Percentiles rank a stretch among this genome's conserved stretches.
Evolutionary conservation across 2,113 vertebrate species (phyloP).

Genomic region (Vulpes vulpes): DNA sequence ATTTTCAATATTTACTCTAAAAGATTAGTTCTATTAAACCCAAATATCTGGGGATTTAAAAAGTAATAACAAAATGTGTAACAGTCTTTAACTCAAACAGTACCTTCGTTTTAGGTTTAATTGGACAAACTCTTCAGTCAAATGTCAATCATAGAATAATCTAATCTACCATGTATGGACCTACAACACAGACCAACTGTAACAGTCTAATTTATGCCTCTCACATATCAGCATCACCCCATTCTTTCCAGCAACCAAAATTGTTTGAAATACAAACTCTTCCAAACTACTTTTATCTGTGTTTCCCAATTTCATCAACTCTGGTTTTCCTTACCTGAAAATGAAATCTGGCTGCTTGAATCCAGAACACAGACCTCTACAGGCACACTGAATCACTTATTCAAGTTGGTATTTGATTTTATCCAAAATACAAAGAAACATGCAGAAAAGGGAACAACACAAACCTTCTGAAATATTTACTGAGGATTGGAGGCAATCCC

Average conservation of each 20-base stretch:
- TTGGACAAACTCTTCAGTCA: background rate
- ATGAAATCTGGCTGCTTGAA: constrained; percentile 6
- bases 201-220: background rate
- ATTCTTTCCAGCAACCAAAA: background rate
- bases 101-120: background rate
- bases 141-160: background rate
- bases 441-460: background rate
- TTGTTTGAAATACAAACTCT: background rate
- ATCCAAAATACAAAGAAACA: background rate
- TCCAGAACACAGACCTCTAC: background rate
- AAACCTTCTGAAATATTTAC: background rate
- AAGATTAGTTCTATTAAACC: background rate
- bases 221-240: background rate
- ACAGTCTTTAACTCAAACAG: background rate
- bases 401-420: background rate
- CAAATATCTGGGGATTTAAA: background rate
- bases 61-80: background rate
- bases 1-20: background rate
- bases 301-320: background rate
- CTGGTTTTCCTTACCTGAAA: background rate
- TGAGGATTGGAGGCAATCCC: background rate
- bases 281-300: background rate
- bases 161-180: background rate
- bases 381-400: background rate
- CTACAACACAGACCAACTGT: background rate